Evolutionary conservation across 2,113 vertebrate genomes (phyloP).

Genomic region (Apeltes quadracus): DNA sequence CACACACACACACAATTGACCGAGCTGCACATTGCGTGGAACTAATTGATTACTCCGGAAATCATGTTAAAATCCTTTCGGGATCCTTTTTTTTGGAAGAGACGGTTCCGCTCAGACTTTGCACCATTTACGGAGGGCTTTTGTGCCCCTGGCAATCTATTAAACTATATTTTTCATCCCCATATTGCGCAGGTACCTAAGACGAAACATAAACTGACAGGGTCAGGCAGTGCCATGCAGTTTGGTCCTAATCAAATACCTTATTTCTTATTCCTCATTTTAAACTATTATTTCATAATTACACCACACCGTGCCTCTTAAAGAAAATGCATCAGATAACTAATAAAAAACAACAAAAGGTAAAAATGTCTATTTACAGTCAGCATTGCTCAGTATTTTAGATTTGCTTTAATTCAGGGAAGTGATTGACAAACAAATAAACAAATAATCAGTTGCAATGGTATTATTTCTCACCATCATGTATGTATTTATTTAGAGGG

Average conservation of each 20-base stretch:
- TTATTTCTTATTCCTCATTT: not conserved
- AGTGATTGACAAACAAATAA: not conserved
- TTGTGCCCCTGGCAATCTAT: constrained; percentile 51
- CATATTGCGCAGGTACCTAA: constrained; percentile 13
- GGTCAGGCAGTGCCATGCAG: not conserved
- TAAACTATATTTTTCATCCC: constrained; percentile 36
- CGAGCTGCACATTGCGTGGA: constrained; percentile 49
- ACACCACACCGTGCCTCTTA: not conserved
- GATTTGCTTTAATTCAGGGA: not conserved
- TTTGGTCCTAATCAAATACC: not conserved
- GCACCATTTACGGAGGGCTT: constrained; percentile 43
- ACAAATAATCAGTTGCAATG: not conserved
- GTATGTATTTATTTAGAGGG: not conserved
- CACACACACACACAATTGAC: not conserved
- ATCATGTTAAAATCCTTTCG: constrained; percentile 55
- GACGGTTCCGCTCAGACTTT: constrained; percentile 42
- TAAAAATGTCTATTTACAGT: not conserved
- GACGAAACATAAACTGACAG: constrained; percentile 21
- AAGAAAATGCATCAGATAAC: not conserved
- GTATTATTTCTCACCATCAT: not conserved
- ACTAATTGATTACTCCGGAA: constrained; percentile 59
- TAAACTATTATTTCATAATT: not conserved
- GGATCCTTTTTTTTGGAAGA: constrained; percentile 43
- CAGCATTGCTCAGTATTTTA: not conserved
- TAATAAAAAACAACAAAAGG: not conserved